Evolutionary conservation across 2,888 invertebrate species (phyloP), one percentile per base, ranked within the genome.

Genomic region (Laspeyria flexula): DNA sequence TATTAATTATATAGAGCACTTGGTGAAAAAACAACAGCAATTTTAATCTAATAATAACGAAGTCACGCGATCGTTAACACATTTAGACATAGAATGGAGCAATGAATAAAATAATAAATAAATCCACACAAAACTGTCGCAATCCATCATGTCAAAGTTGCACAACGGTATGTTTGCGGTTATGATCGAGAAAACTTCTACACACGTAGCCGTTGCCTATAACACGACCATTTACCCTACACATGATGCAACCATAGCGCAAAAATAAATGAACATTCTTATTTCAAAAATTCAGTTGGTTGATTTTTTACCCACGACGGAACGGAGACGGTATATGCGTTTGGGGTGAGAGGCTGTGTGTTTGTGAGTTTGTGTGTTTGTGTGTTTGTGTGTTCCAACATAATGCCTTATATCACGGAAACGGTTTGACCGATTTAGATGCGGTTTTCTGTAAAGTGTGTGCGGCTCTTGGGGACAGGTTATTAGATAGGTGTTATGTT

Each of bases 71-170:
- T 10, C 27, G 10, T 40, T 39, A 46, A 15, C 25, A 23, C 48
- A 30, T 35, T 33, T 23, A 30, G 47, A 58, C 55, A 50, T 33
- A 47, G 35, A 42, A 52, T 50, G 35, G 45, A 43, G 38, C 42
- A 60, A 68, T 43, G 27, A 54, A 61, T 55, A 55, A 66, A 72
- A 73, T 64, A 70, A 71, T 72, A 73, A 74, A 76, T 73, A 75
- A 64, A 67, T 71, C 66, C 52, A 54, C 42, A 56, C 55, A 57
- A 65, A 76, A 70, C 73, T 74, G 79, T 73, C 77, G 52, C 65
- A 58, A 79, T 80, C 67, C 60, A 79, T 81, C 80, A 75, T 64
- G 40, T 55, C 33, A 50, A 58, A 65, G 63, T 64, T 64, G 66
- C 70, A 63, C 64, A 56, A 56, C 60, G 46, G 40, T 60, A 48